Evolutionary conservation across 1,140 invertebrate species (phyloP).

Genomic region (Bombus pascuorum): DNA sequence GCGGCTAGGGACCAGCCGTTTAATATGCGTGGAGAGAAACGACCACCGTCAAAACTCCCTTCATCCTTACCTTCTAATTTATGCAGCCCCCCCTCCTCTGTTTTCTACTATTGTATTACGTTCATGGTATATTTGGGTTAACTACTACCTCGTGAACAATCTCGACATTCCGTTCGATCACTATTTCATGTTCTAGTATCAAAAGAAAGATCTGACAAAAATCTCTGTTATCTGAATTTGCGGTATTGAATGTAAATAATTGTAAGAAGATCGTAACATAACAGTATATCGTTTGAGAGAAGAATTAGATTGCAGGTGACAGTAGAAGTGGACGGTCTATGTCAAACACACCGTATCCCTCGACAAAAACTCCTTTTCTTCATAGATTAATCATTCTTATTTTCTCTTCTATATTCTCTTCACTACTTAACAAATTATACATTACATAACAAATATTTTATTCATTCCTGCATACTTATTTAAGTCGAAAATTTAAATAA

Average conservation of each 20-base stretch:
- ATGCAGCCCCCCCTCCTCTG: slow-evolving; percentile 53
- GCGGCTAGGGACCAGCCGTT: slow-evolving; percentile 61
- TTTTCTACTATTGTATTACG: slow-evolving; percentile 41
- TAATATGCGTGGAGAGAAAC: slow-evolving; percentile 71
- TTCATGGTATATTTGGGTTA: slow-evolving; percentile 20
- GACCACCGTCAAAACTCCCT: slow-evolving; percentile 45
- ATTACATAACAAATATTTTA: too few species aligned
- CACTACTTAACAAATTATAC: too few species aligned
- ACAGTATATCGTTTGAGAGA: too few species aligned
- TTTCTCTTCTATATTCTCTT: too few species aligned
- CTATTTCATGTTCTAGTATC: background rate
- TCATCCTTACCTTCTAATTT: slow-evolving; percentile 69
- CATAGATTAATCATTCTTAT: background rate
- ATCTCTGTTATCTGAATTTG: background rate
- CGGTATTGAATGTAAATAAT: too few species aligned
- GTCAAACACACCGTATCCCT: background rate
- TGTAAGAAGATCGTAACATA: too few species aligned
- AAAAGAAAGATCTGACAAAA: background rate
- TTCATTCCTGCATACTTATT: too few species aligned
- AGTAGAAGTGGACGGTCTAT: background rate
- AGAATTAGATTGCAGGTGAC: background rate
- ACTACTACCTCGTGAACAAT: slow-evolving; percentile 7
- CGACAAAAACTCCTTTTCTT: background rate
- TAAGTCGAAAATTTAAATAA: too few species aligned
- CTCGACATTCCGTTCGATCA: background rate